Conservation (phyloP, 2,888 invertebrate species). For the Lymantria dispar region DNA sequence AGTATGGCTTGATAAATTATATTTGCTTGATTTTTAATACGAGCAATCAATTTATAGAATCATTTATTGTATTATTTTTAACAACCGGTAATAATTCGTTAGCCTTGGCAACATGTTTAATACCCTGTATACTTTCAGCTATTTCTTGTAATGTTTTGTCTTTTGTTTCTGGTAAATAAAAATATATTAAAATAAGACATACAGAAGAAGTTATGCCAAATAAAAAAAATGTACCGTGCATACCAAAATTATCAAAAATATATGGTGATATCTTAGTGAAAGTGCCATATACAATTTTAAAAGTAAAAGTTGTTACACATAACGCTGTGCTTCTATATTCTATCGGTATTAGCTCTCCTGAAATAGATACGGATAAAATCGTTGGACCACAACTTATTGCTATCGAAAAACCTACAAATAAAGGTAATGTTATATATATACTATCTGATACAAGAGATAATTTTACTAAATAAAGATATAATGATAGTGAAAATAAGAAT, state of each 20-base stretch:
- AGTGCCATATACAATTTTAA: constrained; percentile 17
- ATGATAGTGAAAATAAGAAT: constrained; percentile 13
- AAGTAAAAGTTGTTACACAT: constrained; percentile 17
- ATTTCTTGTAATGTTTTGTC: constrained; percentile 2
- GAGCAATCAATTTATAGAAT: no score
- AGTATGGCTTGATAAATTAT: no score
- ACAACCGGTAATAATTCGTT: not conserved
- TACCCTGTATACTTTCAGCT: not conserved
- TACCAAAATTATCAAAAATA: constrained; percentile 16
- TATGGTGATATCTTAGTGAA: constrained; percentile 33
- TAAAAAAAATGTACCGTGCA: not conserved
- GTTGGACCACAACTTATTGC: constrained; percentile 43
- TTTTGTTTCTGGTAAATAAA: constrained; percentile 1
- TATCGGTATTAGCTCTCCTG: constrained; percentile 35
- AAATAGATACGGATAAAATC: constrained; percentile 30
- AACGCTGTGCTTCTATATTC: constrained; percentile 13
- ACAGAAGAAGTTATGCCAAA: not conserved
- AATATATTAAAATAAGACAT: not conserved
- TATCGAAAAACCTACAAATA: constrained; percentile 4
- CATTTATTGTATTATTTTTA: no score
- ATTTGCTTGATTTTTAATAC: no score
- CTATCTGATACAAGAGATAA: not conserved
- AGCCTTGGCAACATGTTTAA: not conserved
- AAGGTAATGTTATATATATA: constrained; percentile 2
- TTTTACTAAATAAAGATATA: constrained; percentile 5